These are phyloP conservation scores for Hanleya hanleyi DNA, from an alignment of 2,888 invertebrate genomes.

Conservation along the genomic window DNA sequence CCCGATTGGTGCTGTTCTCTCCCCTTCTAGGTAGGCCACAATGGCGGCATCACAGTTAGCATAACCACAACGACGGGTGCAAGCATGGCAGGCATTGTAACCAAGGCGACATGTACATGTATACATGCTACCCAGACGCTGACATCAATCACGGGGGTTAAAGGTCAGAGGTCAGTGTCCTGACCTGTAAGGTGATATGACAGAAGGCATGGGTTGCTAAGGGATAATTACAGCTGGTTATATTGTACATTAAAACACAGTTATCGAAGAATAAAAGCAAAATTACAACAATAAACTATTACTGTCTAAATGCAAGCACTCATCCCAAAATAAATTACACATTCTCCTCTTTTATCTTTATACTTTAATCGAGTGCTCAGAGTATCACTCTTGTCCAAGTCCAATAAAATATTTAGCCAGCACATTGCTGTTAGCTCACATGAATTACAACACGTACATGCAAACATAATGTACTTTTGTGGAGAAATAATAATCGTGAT, in stretches of 20 bases:
- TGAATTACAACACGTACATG: too few species aligned
- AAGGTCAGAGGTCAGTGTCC: conserved; percentile 5
- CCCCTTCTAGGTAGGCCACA: not conserved
- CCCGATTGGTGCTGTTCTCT: not conserved
- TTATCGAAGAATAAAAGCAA: too few species aligned
- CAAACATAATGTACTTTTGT: too few species aligned
- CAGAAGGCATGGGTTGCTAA: not conserved
- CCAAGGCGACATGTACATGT: not conserved
- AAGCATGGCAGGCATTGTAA: conserved; percentile 9
- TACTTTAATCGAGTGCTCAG: not conserved
- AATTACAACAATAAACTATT: too few species aligned
- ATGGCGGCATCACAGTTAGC: conserved; percentile 5
- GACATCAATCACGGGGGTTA: not conserved
- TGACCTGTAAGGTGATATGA: conserved; percentile 7
- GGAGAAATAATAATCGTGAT: too few species aligned
- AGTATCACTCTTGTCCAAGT: not conserved
- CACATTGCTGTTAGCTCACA: too few species aligned
- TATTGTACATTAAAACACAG: not conserved
- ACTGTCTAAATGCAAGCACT: too few species aligned
- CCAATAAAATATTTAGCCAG: not conserved
- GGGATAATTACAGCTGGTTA: not conserved
- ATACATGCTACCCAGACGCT: conserved; percentile 7
- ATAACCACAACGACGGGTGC: conserved; percentile 7
- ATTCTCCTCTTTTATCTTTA: too few species aligned
- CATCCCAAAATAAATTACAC: too few species aligned